Percentiles rank a stretch among this genome's conserved stretches.
These are phyloP conservation scores for Catajapyx aquilonaris DNA, from an alignment of 1,140 invertebrate species.

Conservation along the genomic window DNA sequence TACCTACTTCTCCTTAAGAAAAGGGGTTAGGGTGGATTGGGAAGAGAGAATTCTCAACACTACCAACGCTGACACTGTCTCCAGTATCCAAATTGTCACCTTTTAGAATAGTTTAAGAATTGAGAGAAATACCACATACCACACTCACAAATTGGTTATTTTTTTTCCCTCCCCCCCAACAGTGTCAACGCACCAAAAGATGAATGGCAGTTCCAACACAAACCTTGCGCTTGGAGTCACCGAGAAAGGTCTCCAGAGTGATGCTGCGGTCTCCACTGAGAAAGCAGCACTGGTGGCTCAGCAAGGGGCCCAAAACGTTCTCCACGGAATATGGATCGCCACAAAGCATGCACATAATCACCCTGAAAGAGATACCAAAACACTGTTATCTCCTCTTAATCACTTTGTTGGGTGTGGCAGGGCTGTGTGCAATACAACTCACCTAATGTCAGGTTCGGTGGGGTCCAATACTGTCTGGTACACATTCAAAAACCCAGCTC, in stretches of 20 bases:
- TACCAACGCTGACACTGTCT: too few relatives aligned
- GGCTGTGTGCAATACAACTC: too few relatives aligned
- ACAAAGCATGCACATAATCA: conserved; percentile 94
- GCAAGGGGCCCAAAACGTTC: conserved; percentile 65
- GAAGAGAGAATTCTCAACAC: too few relatives aligned
- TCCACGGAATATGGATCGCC: conserved; percentile 84
- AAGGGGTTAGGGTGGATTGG: conserved; percentile 11
- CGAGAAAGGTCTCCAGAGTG: conserved; percentile 74
- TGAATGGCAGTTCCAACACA: too few relatives aligned
- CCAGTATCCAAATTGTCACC: too few relatives aligned
- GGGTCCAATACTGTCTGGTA: conserved; percentile 54
- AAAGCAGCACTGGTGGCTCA: conserved; percentile 71
- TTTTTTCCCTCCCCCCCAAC: too few relatives aligned
- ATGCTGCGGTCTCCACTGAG: conserved; percentile 69
- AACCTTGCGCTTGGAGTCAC: conserved; percentile 64
- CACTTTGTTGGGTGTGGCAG: too few relatives aligned
- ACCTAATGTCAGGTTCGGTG: conserved; percentile 70
- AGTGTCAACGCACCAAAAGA: too few relatives aligned
- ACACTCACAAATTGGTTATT: too few relatives aligned
- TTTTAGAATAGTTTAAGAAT: too few relatives aligned
- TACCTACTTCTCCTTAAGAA: background rate
- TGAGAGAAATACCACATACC: too few relatives aligned
- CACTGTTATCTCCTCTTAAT: conserved; percentile 12
- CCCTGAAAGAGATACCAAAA: conserved; percentile 28
- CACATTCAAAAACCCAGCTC: conserved; percentile 43